A percentile compares a stretch with the other conserved stretches of the same genome.
Evolutionary conservation across 2,797 vertebrate species (phyloP).

Genomic region (Thripadectes ignobilis): DNA sequence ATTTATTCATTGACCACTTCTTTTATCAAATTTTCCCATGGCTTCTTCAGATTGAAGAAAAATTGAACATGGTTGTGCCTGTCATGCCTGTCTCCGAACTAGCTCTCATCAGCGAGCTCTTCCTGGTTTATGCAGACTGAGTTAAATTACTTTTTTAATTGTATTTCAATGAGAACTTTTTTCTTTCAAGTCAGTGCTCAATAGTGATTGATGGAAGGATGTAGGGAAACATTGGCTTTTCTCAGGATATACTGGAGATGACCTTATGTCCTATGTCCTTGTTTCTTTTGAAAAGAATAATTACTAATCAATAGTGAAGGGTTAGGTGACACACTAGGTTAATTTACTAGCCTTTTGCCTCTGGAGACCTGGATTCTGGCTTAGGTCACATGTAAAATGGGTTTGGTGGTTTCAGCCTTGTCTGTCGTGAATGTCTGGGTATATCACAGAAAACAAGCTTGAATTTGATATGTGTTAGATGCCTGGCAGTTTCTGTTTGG

Average conservation of each 20-base stretch:
- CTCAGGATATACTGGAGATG: slow-evolving; percentile 55
- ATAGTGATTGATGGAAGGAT: slow-evolving; percentile 56
- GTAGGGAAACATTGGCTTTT: slow-evolving; percentile 67
- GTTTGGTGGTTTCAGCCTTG: slow-evolving; percentile 36
- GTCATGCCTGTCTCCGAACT: background rate
- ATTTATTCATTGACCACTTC: slow-evolving; percentile 3
- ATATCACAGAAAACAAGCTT: slow-evolving; percentile 32
- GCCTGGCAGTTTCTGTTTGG: slow-evolving; percentile 37
- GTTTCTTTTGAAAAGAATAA: slow-evolving; percentile 74
- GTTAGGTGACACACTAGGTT: slow-evolving; percentile 69
- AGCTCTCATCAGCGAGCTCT: background rate
- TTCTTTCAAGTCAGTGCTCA: slow-evolving; percentile 55
- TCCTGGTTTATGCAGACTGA: slow-evolving; percentile 31
- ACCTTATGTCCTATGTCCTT: slow-evolving; percentile 67
- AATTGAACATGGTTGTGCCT: background rate
- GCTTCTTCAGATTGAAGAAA: background rate
- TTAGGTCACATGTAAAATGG: slow-evolving; percentile 66
- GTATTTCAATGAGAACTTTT: slow-evolving; percentile 61
- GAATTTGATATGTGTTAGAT: slow-evolving; percentile 49
- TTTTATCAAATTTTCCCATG: background rate
- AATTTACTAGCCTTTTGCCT: slow-evolving; percentile 72
- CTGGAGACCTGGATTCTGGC: slow-evolving; percentile 51
- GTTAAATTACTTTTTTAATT: slow-evolving; percentile 65
- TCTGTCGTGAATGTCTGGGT: slow-evolving; percentile 22
- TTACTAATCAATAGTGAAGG: slow-evolving; percentile 74